These are phyloP conservation scores for Gymnoscopelus microlampas DNA, from an alignment of 2,797 vertebrate genomes.

Conservation along the genomic window DNA sequence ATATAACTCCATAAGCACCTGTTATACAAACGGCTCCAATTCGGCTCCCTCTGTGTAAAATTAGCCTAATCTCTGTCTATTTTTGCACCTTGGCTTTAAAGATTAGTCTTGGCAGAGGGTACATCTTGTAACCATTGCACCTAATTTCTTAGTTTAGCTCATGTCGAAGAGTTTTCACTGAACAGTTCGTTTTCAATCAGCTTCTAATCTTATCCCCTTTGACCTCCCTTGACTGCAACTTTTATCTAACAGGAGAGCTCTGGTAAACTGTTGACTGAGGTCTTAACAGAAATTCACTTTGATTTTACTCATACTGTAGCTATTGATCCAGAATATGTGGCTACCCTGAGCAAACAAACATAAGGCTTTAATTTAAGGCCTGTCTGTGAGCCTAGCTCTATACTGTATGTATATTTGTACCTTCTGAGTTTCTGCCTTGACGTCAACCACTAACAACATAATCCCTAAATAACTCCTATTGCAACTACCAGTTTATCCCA, in stretches of 20 bases:
- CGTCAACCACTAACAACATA: neutral
- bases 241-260: conserved; percentile 6
- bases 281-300: neutral
- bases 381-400: too few species aligned
- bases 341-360: neutral
- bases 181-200: conserved; percentile 14
- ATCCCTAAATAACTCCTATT: neutral
- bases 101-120: conserved; percentile 37
- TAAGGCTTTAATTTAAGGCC: neutral
- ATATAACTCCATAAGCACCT: conserved; percentile 23
- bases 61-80: conserved; percentile 43
- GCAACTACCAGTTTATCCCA: too few species aligned
- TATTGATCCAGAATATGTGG: neutral
- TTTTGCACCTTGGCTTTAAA: conserved; percentile 58
- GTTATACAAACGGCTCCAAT: conserved; percentile 60
- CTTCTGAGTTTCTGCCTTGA: too few species aligned
- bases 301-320: conserved; percentile 2
- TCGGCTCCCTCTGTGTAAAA: neutral
- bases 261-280: neutral
- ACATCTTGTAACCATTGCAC: conserved; percentile 16
- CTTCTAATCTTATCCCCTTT: conserved; percentile 19
- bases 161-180: neutral
- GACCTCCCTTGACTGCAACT: neutral
- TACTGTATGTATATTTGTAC: too few species aligned
- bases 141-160: conserved; percentile 23